Base-by-base conservation (phyloP, 23 tunicate genomes). In the Oikopleura vanhoeffeni region DNA sequence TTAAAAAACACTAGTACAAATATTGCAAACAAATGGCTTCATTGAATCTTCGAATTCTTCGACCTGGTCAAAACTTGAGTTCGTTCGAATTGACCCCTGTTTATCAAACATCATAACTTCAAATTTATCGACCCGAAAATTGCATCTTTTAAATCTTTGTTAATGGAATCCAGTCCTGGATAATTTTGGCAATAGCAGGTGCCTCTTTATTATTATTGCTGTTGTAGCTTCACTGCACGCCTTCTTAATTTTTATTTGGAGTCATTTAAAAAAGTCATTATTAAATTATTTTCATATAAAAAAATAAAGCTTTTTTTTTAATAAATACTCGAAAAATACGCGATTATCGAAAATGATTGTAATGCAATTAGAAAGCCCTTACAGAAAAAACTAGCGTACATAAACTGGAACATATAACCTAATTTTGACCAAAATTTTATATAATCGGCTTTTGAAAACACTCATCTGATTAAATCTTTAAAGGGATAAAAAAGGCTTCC, bases 1-100 rank as follows among this genome's bases (percentile, higher is more conserved):
- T 71, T 71, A 30, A 32, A 71, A 71, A 38, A 3, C 79, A 38
- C 79, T 13, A 2, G 79, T 71, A 30, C 79, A 71, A 13, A 18
- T 18, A 71, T 71, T 71, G 79, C 79, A 71, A 24, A 71, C 79
- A 32, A 71, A 71, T 28, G 79, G 79, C 79, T 71, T 71, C 27
- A 71, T 71, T 2, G 79, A 71, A 4, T 13, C 35, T 18, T 24
- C 79, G 2, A 18, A 33, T 4, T 28, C 38, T 28, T 2, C 27
- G 27, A 2, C 38, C 3, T 71, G 36, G 79, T 71, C 35, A 71
- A 18, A 2, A 38, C 79, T 28, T 18, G 79, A 71, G 36, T 18
- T 30, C 34, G 27, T 71, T 2, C 36, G 4, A 2, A 2, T 32
- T 71, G 38, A 32, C 4, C 35, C 38, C 3, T 38, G 38, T 71